These are phyloP conservation scores for Cyprinus carpio DNA, from an alignment of 2,113 vertebrate species.

Conservation along the genomic window DNA sequence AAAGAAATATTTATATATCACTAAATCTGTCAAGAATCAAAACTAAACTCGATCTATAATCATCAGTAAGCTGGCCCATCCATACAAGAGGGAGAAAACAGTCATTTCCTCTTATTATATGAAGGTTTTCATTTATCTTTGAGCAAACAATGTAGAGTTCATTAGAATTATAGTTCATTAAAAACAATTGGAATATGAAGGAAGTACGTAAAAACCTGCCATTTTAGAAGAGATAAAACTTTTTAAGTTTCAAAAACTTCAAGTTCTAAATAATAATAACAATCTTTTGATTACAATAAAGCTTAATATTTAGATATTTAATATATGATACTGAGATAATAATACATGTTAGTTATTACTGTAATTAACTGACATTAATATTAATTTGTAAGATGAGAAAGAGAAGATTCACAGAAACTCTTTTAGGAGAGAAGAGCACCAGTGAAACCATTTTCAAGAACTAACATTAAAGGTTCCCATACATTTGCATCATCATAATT, in stretches of 20 bases:
- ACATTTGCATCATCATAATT: neutral
- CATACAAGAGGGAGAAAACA: neutral
- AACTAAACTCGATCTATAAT: neutral
- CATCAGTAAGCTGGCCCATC: slow-evolving; percentile 3
- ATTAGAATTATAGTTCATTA: too few species aligned
- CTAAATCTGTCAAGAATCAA: slow-evolving; percentile 7
- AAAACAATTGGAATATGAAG: neutral
- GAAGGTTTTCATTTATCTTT: neutral
- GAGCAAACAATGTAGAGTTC: neutral
- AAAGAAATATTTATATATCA: slow-evolving; percentile 41
- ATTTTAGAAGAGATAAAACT: neutral
- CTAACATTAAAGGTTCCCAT: neutral
- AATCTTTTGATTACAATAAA: neutral
- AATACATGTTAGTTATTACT: neutral
- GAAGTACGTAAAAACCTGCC: neutral
- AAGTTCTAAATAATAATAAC: neutral
- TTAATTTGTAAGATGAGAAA: too few species aligned
- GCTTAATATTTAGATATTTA: neutral
- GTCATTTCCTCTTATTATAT: neutral
- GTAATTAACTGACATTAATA: neutral
- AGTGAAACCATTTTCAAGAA: neutral
- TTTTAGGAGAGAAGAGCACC: neutral
- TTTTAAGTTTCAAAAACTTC: neutral
- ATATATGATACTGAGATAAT: neutral
- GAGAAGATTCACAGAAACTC: neutral